Evolutionary conservation across 1,140 invertebrate genomes (phyloP), one percentile per base, ranked within the genome.

Genomic region (Antheraea mylitta): DNA sequence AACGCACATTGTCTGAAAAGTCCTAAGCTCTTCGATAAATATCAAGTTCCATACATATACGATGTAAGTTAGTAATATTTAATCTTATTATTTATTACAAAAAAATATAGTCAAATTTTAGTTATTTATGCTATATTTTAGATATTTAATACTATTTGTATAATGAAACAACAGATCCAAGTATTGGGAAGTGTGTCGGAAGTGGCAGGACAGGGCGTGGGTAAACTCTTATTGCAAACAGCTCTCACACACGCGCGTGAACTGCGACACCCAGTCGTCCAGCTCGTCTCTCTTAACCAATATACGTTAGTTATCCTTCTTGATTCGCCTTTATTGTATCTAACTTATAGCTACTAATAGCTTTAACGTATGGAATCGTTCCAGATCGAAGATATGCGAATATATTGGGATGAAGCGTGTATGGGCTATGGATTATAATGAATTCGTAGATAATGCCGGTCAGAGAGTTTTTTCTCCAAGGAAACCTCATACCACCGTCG

Each of bases 401-500:
- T 78, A 77, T 16, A 79, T 77, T 48, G 83, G 79, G 11, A 87
- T 91, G 86, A 84, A 80, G 59, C 75, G 73, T 2, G 83, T 80
- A 18, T 91, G 89, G 89, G 71, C 79, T 0, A 88, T 88, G 86
- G 68, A 85, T 0, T 91, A 85, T 53, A 60, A 66, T 0, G 87
- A 91, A 0, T 90, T 84, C 59, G 78, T 86, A 0, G 83, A 89
- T 58, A 72, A 76, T 36, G 74, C 70, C 1, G 86, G 86, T 0
- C 81, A 81, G 42, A 72, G 78, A 3, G 82, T 90, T 0, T 91
- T 91, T 74, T 90, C 77, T 68, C 87, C 89, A 0, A 72, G 89
- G 1, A 59, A 79, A 8, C 87, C 89, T 6, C 89, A 91, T 64
- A 74, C 73, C 7, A 76, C 67, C 0, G 87, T 83, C 22, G 71